Conservation (phyloP, 2,113 vertebrate genomes). For the Rhabdornis inornatus region DNA sequence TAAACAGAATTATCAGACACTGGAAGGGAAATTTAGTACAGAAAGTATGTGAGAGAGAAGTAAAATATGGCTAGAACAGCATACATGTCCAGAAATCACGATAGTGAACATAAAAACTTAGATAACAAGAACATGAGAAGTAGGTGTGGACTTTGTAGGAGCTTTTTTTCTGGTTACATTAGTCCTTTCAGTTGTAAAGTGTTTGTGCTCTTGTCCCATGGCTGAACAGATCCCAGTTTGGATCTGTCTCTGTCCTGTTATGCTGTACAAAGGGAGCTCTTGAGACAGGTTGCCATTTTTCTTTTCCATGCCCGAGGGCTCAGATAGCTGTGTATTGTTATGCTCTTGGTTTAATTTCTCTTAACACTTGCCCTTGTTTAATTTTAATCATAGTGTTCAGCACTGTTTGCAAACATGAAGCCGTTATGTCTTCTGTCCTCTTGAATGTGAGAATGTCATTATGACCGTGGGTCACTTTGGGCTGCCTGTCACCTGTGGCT, state of each 20-base stretch:
- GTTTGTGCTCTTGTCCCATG: neutral
- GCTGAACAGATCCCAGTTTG: neutral
- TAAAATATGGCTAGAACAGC: neutral
- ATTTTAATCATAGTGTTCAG: constrained; percentile 45
- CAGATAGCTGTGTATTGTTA: neutral
- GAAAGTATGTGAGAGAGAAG: neutral
- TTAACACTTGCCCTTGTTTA: constrained; percentile 31
- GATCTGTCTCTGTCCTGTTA: neutral
- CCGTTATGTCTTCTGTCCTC: constrained; percentile 32
- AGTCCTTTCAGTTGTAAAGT: neutral
- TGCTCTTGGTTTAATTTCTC: neutral
- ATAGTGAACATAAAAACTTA: neutral
- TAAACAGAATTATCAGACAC: neutral
- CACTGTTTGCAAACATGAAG: constrained; percentile 51
- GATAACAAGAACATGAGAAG: neutral
- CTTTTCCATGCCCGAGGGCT: neutral
- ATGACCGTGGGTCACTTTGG: constrained; percentile 51
- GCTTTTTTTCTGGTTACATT: neutral
- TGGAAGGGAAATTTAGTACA: neutral
- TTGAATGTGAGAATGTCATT: constrained; percentile 40
- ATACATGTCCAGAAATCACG: neutral
- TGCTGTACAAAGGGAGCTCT: neutral
- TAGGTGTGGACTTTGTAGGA: neutral
- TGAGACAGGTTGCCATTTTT: neutral
- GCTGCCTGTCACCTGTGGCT: constrained; percentile 53